Evolutionary conservation across 2,797 vertebrate genomes (phyloP), one percentile per base, ranked within the genome.

Genomic region (Astyanax mexicanus): DNA sequence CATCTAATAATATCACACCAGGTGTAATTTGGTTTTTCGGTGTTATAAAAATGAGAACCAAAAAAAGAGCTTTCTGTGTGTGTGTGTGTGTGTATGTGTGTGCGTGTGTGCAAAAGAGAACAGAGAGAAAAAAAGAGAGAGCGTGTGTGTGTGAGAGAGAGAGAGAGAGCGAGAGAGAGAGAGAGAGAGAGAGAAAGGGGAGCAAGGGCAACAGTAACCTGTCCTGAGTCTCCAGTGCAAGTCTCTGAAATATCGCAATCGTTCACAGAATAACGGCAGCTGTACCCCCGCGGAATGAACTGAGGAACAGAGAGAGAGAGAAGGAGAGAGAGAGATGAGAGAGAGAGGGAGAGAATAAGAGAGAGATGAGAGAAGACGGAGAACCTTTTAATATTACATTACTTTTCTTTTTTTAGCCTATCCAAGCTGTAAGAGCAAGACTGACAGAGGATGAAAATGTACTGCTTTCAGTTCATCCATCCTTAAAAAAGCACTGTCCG

Each of bases 191-290:
- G 27, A 15, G 29, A 37, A 3, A 40, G 15, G 25, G 15, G n/a
- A 57, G 1, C 55, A 15, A 23, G 19, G 57, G 17, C 32, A 60
- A n/a, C 10, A 62, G 25, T 52, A 84, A 96, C 95, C 94, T 95
- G 95, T 49, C 95, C 95, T 6, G 94, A 95, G 84, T 95, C 95
- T 76, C 95, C 95, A 38, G 95, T 92, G 82, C 95, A 96, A 51
- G 90, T 86, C 69, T 96, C 95, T 6, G 91, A 90, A 75, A 95
- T 95, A 78, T 96, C 95, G 84, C 95, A 95, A 21, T 94, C 94
- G 29, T 95, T 95, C 69, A 96, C 95, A 15, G 92, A 91, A 0
- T 93, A 92, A n/a, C 95, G 94, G 79, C 95, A 96, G 76, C 94
- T 92, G 62, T 94, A 93, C 4, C 93, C 92, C 60, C 95, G 90